Conservation (phyloP, 2,888 invertebrate species). For the Priocnemis perturbator region DNA sequence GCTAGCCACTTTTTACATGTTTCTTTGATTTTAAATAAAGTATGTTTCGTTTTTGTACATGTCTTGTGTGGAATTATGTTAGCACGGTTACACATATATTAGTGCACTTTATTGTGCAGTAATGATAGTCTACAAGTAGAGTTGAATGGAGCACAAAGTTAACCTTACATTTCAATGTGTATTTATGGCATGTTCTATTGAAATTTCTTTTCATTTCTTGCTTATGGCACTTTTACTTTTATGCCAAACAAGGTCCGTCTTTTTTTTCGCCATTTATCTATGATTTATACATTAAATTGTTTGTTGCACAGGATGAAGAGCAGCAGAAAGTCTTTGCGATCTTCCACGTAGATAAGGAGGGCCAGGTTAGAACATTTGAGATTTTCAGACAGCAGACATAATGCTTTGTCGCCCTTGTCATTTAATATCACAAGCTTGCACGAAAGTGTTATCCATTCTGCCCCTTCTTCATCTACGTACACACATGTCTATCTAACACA, state of each 20-base stretch:
- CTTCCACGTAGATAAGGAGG: conserved; percentile 75
- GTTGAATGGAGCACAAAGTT: too few relatives aligned
- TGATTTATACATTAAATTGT: conserved; percentile 56
- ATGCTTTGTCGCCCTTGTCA: conserved; percentile 42
- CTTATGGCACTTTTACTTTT: not conserved
- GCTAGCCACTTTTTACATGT: conserved; percentile 23
- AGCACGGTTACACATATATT: too few relatives aligned
- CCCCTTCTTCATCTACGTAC: conserved; percentile 59
- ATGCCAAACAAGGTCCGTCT: conserved; percentile 13
- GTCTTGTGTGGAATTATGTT: not conserved
- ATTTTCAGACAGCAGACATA: conserved; percentile 60
- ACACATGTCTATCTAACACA: conserved; percentile 4
- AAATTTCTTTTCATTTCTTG: conserved; percentile 6
- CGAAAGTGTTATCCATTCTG: conserved; percentile 51
- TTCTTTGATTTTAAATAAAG: conserved; percentile 32
- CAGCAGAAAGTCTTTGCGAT: conserved; percentile 75
- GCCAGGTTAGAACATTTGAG: conserved; percentile 74
- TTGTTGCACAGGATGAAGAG: conserved; percentile 75
- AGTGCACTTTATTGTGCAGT: too few relatives aligned
- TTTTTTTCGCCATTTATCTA: conserved; percentile 22
- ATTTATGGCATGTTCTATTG: not conserved
- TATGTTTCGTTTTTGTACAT: conserved; percentile 7
- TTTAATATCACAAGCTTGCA: conserved; percentile 34
- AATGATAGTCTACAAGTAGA: too few relatives aligned
- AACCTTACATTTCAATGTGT: not conserved